Evolutionary conservation across 2,797 vertebrate genomes (phyloP).

Genomic region (Neosilurus hyrtlii): DNA sequence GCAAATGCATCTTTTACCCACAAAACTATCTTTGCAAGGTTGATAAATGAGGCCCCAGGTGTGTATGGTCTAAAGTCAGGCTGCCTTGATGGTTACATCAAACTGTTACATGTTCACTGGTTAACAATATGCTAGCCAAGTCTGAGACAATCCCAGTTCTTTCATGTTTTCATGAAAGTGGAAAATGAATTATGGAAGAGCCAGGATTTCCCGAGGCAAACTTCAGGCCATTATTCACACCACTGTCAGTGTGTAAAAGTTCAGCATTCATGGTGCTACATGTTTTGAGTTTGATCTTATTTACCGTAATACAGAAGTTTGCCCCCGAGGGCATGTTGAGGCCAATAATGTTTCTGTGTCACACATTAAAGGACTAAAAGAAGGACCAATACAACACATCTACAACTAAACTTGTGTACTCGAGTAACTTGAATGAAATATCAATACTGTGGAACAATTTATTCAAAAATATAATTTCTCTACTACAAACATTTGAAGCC

Average conservation of each 20-base stretch:
- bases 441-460: not conserved
- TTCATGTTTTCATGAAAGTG: not conserved
- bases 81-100: not conserved
- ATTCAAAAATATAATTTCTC: not conserved
- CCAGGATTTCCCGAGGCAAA: not conserved
- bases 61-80: not conserved
- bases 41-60: not conserved
- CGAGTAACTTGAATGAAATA: not conserved
- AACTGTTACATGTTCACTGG: constrained; percentile 5
- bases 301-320: not conserved
- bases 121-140: not conserved
- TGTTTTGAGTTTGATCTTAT: not conserved
- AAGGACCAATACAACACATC: not conserved
- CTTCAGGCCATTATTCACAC: constrained; percentile 24
- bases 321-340: not conserved
- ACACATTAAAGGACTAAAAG: not conserved
- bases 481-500: not conserved
- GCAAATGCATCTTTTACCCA: not conserved
- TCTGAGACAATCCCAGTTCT: not conserved
- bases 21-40: not conserved
- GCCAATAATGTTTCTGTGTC: not conserved
- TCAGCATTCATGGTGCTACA: not conserved
- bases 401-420: not conserved
- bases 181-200: constrained; percentile 12
- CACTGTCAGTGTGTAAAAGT: not conserved